These are phyloP conservation scores for Ostrea denselamellosa DNA, from an alignment of 1,140 invertebrate species.

Conservation along the genomic window DNA sequence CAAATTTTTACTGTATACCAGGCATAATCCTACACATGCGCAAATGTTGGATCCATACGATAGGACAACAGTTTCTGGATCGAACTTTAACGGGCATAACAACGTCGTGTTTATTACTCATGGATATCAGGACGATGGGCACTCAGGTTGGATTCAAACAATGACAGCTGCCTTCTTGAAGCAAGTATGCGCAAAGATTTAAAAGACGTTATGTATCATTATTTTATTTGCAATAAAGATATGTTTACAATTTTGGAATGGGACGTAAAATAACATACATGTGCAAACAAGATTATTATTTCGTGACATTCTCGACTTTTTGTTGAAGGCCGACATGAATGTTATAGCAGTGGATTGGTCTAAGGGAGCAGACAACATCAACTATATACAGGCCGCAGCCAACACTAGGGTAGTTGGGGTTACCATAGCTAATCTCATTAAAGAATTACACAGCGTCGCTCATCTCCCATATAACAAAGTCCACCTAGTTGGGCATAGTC, in stretches of 20 bases:
- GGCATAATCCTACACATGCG: conserved; percentile 51
- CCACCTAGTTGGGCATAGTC: conserved; percentile 74
- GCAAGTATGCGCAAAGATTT: conserved; percentile 24
- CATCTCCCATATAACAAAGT: conserved; percentile 53
- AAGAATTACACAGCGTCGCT: conserved; percentile 43
- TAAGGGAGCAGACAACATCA: conserved; percentile 89
- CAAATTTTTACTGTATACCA: conserved; percentile 59
- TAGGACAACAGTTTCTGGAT: conserved; percentile 75
- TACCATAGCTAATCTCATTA: conserved; percentile 89
- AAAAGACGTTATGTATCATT: no score
- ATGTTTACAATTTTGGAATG: no score
- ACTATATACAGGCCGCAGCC: conserved; percentile 94
- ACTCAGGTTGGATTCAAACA: conserved; percentile 94
- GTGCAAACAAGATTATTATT: not conserved
- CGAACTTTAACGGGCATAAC: conserved; percentile 57
- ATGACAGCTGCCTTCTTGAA: conserved; percentile 91
- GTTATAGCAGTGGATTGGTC: conserved; percentile 97
- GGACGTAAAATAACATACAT: no score
- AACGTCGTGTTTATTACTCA: conserved; percentile 91
- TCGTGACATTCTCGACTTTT: not conserved
- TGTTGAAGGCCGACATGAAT: conserved; percentile 86
- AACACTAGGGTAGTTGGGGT: conserved; percentile 95
- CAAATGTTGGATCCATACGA: conserved; percentile 47
- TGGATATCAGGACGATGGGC: conserved; percentile 94
- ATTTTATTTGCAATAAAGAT: no score